A percentile compares a stretch with the other conserved stretches of the same genome.
Evolutionary conservation across 64 coral and sea anemone species (phyloP).

Genomic region (Astreopora myriophthalma): DNA sequence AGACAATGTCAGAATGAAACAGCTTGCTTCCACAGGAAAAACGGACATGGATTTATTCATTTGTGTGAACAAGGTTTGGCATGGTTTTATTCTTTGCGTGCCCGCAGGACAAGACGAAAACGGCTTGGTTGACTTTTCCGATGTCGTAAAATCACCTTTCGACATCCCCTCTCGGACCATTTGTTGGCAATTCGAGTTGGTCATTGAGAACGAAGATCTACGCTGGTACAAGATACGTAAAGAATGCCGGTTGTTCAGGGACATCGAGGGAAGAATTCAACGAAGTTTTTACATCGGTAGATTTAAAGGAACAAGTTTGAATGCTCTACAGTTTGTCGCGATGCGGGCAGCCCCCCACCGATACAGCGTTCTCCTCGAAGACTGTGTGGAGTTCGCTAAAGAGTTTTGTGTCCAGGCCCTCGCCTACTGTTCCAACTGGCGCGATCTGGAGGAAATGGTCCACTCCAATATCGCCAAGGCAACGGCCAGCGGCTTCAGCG

Average conservation of each 20-base stretch:
- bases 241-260: conserved; percentile 34
- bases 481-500: conserved; percentile 77
- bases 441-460: conserved; percentile 66
- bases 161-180: conserved; percentile 22
- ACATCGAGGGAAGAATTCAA: conserved; percentile 51
- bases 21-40: conserved; percentile 38
- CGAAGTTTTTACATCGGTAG: conserved; percentile 74
- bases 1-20: background rate
- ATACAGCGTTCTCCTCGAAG: conserved; percentile 66
- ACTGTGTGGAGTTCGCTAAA: conserved; percentile 91
- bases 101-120: conserved; percentile 40
- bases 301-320: conserved; percentile 44
- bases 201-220: conserved; percentile 58
- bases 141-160: conserved; percentile 61
- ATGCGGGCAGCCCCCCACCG: conserved; percentile 75
- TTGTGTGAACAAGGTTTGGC: conserved; percentile 71
- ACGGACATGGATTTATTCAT: conserved; percentile 81
- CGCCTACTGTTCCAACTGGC: conserved; percentile 71
- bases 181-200: conserved; percentile 74
- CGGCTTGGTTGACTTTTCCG: background rate
- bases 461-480: conserved; percentile 75
- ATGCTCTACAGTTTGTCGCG: conserved; percentile 76
- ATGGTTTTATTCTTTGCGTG: conserved; percentile 72
- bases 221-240: conserved; percentile 86
- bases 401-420: conserved; percentile 77